Base-by-base conservation (phyloP, 2,888 invertebrate species). In the Apamea monoglypha region DNA sequence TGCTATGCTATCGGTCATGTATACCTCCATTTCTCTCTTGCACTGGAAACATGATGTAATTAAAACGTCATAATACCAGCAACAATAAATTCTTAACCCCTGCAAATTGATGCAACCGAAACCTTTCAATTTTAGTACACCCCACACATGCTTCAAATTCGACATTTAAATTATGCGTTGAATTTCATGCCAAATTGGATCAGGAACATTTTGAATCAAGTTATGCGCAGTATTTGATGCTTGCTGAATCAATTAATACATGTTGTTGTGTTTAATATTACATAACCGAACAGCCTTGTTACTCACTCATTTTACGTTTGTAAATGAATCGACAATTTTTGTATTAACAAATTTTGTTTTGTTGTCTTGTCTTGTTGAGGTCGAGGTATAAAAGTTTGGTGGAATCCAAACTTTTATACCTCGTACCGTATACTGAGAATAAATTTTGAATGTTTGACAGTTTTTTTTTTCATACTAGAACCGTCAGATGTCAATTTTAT, bases 101-200 rank as follows among this genome's bases (percentile, higher is more conserved):
- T n/a, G 7, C 59, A 74, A n/a, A 47, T 47, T 0, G n/a, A 53
- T n/a, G n/a, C n/a, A 40, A 21, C 5, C 21, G 36, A 79, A 72
- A 59, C 47, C 50, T 36, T 69, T 40, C 0, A 69, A 63, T 47
- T 61, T 78, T 16, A 56, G 18, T 36, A 36, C 53, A 56, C 7
- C n/a, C 64, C 4, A 44, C 77, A 75, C 14, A 47, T 71, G 59
- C n/a, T 47, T 56, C 47, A 47, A 78, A 85, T 73, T 68, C 76
- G 72, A 12, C 53, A 47, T 50, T 56, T n/a, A 61, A 66, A 73
- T 78, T 36, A 53, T 64, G 18, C 63, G 25, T 66, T 78, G 50
- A 56, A 64, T 75, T 75, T 70, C 75, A 78, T 78, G 78, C 82
- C 61, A 71, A 78, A 82, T 82, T 84, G 63, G 32, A 78, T 64